Evolutionary conservation across 2,888 invertebrate genomes (phyloP).

Genomic region (Rotaria magnacalcarata): DNA sequence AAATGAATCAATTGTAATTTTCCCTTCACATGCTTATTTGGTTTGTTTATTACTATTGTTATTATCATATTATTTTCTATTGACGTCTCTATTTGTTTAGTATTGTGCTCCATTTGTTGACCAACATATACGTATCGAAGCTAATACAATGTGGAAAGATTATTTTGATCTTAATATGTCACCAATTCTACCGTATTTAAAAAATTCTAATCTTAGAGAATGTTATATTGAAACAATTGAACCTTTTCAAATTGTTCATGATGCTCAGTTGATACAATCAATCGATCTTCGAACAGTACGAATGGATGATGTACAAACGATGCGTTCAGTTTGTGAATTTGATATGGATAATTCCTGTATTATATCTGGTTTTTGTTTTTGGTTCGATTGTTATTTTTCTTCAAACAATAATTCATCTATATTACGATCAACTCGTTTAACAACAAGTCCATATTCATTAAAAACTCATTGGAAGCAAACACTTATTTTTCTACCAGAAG

Average conservation of each 20-base stretch:
- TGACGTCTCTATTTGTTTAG: not conserved
- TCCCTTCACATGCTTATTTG: slow-evolving; percentile 53
- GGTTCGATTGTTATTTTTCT: slow-evolving; percentile 56
- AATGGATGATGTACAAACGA: slow-evolving; percentile 49
- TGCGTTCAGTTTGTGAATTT: slow-evolving; percentile 49
- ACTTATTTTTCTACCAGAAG: slow-evolving; percentile 74
- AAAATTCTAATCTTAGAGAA: slow-evolving; percentile 48
- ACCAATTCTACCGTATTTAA: slow-evolving; percentile 48
- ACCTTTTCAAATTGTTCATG: slow-evolving; percentile 50
- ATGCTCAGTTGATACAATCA: slow-evolving; percentile 50
- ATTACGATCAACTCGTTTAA: slow-evolving; percentile 65
- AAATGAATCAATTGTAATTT: slow-evolving; percentile 51
- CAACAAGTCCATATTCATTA: slow-evolving; percentile 72
- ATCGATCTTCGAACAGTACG: slow-evolving; percentile 53
- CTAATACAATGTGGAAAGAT: slow-evolving; percentile 51
- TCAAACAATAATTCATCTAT: slow-evolving; percentile 40
- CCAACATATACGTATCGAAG: not conserved
- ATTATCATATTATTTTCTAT: slow-evolving; percentile 43
- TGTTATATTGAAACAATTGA: slow-evolving; percentile 51
- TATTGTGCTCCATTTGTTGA: slow-evolving; percentile 14
- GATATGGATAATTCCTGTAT: slow-evolving; percentile 49
- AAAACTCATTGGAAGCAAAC: slow-evolving; percentile 93
- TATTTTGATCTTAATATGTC: slow-evolving; percentile 56
- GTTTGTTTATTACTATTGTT: slow-evolving; percentile 45
- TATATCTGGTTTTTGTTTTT: slow-evolving; percentile 56